phyloP scores from a whole-genome alignment of 1,140 invertebrate species.

The Drosophila micromelanica region DNA sequence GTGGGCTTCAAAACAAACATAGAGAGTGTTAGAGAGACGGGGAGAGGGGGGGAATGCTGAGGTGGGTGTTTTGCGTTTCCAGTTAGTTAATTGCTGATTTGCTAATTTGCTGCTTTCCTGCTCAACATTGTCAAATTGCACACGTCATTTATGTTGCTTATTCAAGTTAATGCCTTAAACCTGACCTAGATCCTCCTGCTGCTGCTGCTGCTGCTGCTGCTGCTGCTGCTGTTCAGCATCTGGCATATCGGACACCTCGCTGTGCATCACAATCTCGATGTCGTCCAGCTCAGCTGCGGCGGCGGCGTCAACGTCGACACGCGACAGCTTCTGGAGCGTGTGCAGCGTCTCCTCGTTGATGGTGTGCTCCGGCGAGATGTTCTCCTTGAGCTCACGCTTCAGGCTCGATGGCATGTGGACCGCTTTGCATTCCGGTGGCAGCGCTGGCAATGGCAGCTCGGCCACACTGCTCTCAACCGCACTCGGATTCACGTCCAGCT shows the following conservation, averaged over 20 bases:
- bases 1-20: slow-evolving; percentile 2
- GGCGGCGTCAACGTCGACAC: slow-evolving; percentile 45
- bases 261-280: slow-evolving; percentile 75
- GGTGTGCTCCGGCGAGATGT: slow-evolving; percentile 83
- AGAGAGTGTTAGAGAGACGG: background rate
- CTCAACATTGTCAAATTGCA: slow-evolving; percentile 54
- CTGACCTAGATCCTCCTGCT: slow-evolving; percentile 27
- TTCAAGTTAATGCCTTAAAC: slow-evolving; percentile 35
- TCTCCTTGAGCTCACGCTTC: slow-evolving; percentile 82
- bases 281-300: slow-evolving; percentile 58
- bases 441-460: slow-evolving; percentile 46
- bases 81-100: slow-evolving; percentile 2
- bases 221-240: slow-evolving; percentile 31
- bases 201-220: slow-evolving; percentile 23
- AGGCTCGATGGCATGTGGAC: slow-evolving; percentile 69
- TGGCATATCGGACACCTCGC: slow-evolving; percentile 53
- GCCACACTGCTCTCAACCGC: slow-evolving; percentile 26
- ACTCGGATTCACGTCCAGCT: slow-evolving; percentile 26
- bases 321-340: slow-evolving; percentile 65
- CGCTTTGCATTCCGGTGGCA: slow-evolving; percentile 51
- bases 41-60: slow-evolving; percentile 32
- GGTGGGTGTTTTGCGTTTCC: slow-evolving; percentile 36
- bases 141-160: slow-evolving; percentile 27
- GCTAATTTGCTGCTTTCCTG: slow-evolving; percentile 15
- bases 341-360: slow-evolving; percentile 82